Evolutionary conservation across 1,140 invertebrate species (phyloP).

Genomic region (Ceratina australensis): DNA sequence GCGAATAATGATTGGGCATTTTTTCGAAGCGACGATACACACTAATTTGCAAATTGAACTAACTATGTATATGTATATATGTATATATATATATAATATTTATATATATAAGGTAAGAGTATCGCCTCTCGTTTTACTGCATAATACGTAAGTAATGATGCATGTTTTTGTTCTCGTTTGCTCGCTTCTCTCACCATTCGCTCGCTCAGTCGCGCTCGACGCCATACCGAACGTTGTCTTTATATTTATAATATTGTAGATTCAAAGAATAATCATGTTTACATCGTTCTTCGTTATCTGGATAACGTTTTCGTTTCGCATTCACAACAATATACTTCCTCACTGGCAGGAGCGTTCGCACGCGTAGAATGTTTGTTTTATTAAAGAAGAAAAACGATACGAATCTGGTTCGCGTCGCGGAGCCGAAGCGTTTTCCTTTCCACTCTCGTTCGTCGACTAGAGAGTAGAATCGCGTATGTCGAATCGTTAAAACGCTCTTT

Average conservation of each 20-base stretch:
- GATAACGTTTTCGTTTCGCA: not conserved
- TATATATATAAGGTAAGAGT: conserved; percentile 73
- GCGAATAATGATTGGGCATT: conserved; percentile 78
- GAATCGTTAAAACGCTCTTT: not conserved
- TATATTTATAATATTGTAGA: conserved; percentile 30
- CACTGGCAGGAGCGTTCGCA: conserved; percentile 28
- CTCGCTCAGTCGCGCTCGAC: conserved; percentile 34
- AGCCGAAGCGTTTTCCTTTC: not conserved
- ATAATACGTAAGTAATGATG: conserved; percentile 75
- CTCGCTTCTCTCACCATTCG: conserved; percentile 26
- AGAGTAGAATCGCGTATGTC: too few relatives aligned
- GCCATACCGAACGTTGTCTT: conserved; percentile 9
- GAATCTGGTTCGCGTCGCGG: conserved; percentile 36
- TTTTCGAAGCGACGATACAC: conserved; percentile 75
- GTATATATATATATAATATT: conserved; percentile 64
- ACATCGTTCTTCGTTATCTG: conserved; percentile 20
- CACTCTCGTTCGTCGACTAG: not conserved
- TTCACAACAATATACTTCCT: conserved; percentile 8
- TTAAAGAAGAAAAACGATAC: conserved; percentile 48
- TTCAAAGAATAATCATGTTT: conserved; percentile 49
- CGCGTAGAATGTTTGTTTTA: conserved; percentile 33
- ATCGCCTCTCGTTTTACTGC: conserved; percentile 68
- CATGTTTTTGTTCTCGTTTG: conserved; percentile 64
- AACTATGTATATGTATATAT: conserved; percentile 75
- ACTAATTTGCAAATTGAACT: conserved; percentile 78